Percentiles rank a stretch among this genome's conserved stretches.
Evolutionary conservation across 2,113 vertebrate genomes (phyloP).

Genomic region (Manacus vitellinus): DNA sequence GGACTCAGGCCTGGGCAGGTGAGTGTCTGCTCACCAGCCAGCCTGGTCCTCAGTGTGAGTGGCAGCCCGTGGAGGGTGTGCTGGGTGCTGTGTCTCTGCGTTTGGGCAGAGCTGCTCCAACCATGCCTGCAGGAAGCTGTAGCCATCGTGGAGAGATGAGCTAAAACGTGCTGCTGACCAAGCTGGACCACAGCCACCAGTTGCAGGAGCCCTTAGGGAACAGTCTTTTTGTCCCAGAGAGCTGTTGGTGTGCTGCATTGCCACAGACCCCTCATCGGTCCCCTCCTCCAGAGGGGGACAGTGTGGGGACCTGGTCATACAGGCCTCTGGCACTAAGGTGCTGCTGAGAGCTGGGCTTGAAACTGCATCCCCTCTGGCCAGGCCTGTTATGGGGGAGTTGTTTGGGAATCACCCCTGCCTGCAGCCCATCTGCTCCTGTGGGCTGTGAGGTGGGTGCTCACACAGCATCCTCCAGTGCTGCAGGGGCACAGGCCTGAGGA

Average conservation of each 20-base stretch:
- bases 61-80: rapidly evolving
- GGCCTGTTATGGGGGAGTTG: not conserved
- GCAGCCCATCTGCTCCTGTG: not conserved
- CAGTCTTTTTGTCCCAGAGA: not conserved
- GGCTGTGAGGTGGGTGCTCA: not conserved
- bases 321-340: not conserved
- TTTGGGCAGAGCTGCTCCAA: not conserved
- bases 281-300: rapidly evolving
- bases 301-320: rapidly evolving
- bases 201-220: not conserved
- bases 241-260: not conserved
- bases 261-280: rapidly evolving
- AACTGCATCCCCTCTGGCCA: not conserved
- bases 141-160: not conserved
- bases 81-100: rapidly evolving
- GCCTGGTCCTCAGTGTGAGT: rapidly evolving
- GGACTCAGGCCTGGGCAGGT: not conserved
- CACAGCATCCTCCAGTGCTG: rapidly evolving
- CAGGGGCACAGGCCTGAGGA: rapidly evolving
- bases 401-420: not conserved
- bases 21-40: rapidly evolving
- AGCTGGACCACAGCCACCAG: rapidly evolving
- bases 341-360: not conserved
- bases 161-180: rapidly evolving
- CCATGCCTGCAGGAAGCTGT: not conserved